Base-by-base conservation (phyloP, 2,888 invertebrate genomes). In the Oxystoma pomonae region DNA sequence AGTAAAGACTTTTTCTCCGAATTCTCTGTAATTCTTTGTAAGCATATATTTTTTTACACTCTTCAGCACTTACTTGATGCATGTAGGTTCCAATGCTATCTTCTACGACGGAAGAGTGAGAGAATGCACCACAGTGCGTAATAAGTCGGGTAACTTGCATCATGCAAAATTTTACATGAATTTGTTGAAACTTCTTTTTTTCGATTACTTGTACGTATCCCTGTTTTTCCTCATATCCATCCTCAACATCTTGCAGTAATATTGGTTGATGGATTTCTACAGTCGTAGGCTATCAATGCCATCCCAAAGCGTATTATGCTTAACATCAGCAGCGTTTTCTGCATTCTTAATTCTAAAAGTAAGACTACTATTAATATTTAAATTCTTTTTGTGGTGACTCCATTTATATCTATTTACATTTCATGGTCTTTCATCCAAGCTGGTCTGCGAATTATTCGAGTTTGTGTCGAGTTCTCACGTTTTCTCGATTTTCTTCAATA, bases 191-290 rank as follows among this genome's bases (percentile, higher is more conserved):
- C 20, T 22, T 16, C 18, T 18, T n/a, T 18, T 57, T 61, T n/a
- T 61, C 61, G 9, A 61, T 12, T 3, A 61, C 22, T 52, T 61
- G 61, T 1, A 61, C 58, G 16, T 17, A 58, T 16, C 61, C 58
- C 21, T 57, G 22, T 18, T 20, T 16, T n/a, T 5, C 20, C 1
- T 1, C 2, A 52, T 58, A 58, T 49, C 61, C 61, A 16, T n/a
- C 57, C 16, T 57, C 58, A n/a, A 22, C 21, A 57, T 57, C 57
- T 22, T 0, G 18, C 58, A 1, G 58, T 51, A 3, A 61, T 21
- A 20, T 61, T 61, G 1, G 58, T 61, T 1, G 20, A 51, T 7
- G 61, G 57, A 21, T 52, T 57, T 20, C 35, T 20, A 16, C 61
- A 61, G 19, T 61, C 61, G 22, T 61, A 61, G 1, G 58, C 58